A percentile compares a stretch with the other conserved stretches of the same genome.
Evolutionary conservation across 2,113 vertebrate species (phyloP).

Genomic region (Prunella fulvescens): DNA sequence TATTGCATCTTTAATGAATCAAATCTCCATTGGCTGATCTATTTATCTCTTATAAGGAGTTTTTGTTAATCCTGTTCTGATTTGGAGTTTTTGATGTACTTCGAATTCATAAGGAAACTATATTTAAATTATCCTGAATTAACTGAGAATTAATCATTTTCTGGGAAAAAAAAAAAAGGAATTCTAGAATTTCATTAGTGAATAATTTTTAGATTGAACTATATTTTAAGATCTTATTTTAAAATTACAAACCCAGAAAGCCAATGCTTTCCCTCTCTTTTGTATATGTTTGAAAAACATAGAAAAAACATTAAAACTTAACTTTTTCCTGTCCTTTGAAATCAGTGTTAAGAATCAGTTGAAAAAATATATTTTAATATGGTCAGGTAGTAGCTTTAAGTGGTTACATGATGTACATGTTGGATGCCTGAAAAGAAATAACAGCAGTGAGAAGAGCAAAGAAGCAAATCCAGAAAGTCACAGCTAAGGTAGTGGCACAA

Average conservation of each 20-base stretch:
- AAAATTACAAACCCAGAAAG: neutral
- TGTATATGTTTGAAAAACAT: neutral
- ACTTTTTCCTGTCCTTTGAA: neutral
- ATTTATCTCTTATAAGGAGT: neutral
- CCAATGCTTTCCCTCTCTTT: neutral
- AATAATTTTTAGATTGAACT: neutral
- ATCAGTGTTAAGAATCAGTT: neutral
- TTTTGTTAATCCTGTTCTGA: neutral
- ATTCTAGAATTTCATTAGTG: neutral
- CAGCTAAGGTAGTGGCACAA: neutral
- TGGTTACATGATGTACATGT: neutral
- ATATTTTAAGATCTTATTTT: neutral
- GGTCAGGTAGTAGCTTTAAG: neutral
- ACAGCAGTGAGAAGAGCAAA: neutral
- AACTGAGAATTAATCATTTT: neutral
- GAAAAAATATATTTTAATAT: neutral
- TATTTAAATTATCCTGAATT: neutral
- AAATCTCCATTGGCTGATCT: neutral
- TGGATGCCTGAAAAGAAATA: neutral
- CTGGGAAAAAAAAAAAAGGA: neutral
- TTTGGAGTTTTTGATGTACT: neutral
- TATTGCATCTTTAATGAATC: neutral
- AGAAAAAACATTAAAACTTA: neutral
- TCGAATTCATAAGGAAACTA: neutral
- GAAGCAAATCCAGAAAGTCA: neutral